These are phyloP conservation scores for Salvator merianae DNA, from an alignment of 2,113 vertebrate genomes.

Conservation along the genomic window DNA sequence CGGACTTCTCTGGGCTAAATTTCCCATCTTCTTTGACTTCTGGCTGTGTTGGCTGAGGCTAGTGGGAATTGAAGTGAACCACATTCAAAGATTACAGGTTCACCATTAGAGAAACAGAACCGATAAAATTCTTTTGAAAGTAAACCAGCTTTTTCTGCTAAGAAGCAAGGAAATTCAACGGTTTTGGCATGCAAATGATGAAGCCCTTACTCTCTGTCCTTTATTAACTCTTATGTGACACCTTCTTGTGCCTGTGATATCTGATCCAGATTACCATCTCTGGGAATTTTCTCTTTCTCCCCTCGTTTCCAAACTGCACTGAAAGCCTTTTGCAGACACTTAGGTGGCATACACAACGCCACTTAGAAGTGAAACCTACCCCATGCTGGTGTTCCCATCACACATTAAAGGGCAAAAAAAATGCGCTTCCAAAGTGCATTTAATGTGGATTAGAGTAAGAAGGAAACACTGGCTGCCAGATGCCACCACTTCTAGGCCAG, in stretches of 20 bases:
- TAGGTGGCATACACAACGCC: too few species aligned
- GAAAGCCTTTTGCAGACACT: too few species aligned
- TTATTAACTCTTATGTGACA: background rate
- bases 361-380: too few species aligned
- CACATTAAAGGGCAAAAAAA: too few species aligned
- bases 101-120: conserved; percentile 57
- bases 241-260: background rate
- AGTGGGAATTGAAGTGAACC: background rate
- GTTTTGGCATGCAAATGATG: background rate
- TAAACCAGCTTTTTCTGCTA: conserved; percentile 38
- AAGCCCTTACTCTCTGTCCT: background rate
- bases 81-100: background rate
- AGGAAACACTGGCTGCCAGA: too few species aligned
- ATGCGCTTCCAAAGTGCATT: too few species aligned
- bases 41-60: background rate
- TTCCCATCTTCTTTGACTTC: background rate
- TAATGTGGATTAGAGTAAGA: too few species aligned
- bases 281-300: background rate
- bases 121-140: conserved; percentile 58
- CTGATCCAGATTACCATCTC: background rate
- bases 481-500: too few species aligned
- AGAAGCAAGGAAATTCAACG: conserved; percentile 23
- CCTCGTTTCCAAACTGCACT: background rate
- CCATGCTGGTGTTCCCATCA: too few species aligned
- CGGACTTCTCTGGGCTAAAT: background rate